Evolutionary conservation across 2,113 vertebrate species (phyloP).

Genomic region (Burhinus bistriatus): DNA sequence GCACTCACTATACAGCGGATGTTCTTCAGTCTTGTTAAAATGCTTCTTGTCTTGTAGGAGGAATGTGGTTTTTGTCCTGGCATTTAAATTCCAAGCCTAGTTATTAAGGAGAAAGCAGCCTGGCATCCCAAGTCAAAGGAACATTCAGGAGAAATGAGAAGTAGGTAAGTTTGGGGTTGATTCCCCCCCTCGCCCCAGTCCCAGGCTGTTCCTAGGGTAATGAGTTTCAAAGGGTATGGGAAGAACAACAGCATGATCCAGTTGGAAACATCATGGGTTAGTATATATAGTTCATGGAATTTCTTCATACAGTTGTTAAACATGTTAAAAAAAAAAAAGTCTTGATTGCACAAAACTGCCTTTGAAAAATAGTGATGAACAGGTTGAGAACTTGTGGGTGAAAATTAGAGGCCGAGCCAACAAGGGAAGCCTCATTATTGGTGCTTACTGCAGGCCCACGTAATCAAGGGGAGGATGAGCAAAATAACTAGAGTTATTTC

Average conservation of each 20-base stretch:
- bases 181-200: no score
- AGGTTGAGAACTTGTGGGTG: background rate
- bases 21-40: background rate
- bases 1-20: rapidly evolving
- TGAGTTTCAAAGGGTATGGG: background rate
- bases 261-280: background rate
- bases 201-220: background rate
- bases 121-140: background rate
- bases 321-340: background rate
- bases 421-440: background rate
- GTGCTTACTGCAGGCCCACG: background rate
- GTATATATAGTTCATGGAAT: background rate
- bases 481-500: background rate
- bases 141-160: background rate
- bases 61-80: background rate
- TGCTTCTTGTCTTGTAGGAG: background rate
- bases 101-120: background rate
- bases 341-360: background rate
- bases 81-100: background rate
- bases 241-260: background rate
- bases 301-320: background rate
- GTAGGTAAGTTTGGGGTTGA: background rate
- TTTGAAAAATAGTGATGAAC: background rate
- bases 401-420: background rate
- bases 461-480: background rate